phyloP scores from a whole-genome alignment of 1,140 invertebrate genomes.

The Neodiprion pinetum region DNA sequence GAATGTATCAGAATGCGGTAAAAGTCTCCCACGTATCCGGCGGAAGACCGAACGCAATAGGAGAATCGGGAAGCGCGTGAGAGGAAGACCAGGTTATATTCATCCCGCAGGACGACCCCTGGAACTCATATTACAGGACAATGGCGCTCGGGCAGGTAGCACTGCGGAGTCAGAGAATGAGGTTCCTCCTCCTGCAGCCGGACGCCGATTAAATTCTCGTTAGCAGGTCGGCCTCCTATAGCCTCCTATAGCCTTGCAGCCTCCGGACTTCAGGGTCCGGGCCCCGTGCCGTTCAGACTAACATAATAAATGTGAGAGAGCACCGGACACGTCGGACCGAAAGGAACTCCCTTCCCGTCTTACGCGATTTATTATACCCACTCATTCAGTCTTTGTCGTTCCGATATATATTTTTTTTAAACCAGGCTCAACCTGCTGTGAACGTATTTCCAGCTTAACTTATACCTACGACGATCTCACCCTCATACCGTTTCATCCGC shows the following conservation, averaged over 20 bases:
- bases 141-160: background rate
- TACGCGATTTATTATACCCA: background rate
- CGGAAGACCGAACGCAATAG: background rate
- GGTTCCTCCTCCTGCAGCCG: background rate
- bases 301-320: background rate
- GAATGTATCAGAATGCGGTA: background rate
- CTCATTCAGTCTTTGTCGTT: background rate
- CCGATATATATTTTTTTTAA: background rate
- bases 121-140: background rate
- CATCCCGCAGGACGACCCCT: background rate
- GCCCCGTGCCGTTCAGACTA: too few relatives aligned
- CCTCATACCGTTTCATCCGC: too few relatives aligned
- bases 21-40: background rate
- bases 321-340: background rate
- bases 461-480: too few relatives aligned
- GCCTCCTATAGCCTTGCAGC: background rate
- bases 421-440: background rate
- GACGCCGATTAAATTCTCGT: background rate
- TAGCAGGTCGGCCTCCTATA: background rate
- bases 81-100: background rate
- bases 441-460: background rate
- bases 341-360: slow-evolving; percentile 6
- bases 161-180: background rate
- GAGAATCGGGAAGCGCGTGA: background rate
- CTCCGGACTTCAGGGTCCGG: too few relatives aligned